Percentiles rank a stretch among this genome's conserved stretches.
Evolutionary conservation across 2,113 vertebrate species (phyloP).

Genomic region (Solea senegalensis): DNA sequence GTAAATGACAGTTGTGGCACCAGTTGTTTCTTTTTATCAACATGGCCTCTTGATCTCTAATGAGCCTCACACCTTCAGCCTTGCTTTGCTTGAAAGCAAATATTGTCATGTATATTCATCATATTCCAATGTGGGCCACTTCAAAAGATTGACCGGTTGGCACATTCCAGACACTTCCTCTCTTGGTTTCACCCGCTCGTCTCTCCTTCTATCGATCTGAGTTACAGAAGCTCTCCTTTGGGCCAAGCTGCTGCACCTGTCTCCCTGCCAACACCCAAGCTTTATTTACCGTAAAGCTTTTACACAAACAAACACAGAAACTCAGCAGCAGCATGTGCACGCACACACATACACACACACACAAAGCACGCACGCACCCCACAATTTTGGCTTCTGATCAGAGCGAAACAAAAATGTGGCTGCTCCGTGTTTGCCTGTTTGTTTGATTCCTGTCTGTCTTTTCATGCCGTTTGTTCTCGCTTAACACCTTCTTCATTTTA

Average conservation of each 20-base stretch:
- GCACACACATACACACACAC: slow-evolving; percentile 12
- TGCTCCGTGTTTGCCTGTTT: slow-evolving; percentile 50
- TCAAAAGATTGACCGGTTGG: slow-evolving; percentile 75
- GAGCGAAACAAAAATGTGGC: slow-evolving; percentile 63
- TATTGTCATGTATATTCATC: slow-evolving; percentile 75
- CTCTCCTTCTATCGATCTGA: slow-evolving; percentile 37
- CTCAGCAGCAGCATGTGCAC: slow-evolving; percentile 45
- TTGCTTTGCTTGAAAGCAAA: slow-evolving; percentile 61
- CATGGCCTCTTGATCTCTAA: slow-evolving; percentile 49
- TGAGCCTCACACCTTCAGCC: slow-evolving; percentile 58
- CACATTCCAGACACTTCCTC: slow-evolving; percentile 52
- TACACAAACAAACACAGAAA: slow-evolving; percentile 64
- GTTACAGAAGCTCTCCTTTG: slow-evolving; percentile 64
- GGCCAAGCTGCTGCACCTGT: slow-evolving; percentile 63
- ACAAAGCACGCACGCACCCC: slow-evolving; percentile 18
- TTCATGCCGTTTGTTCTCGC: slow-evolving; percentile 48
- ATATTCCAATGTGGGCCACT: slow-evolving; percentile 73
- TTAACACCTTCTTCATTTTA: slow-evolving; percentile 30
- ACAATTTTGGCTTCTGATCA: slow-evolving; percentile 67
- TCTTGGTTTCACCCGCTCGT: slow-evolving; percentile 18
- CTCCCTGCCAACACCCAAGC: slow-evolving; percentile 60
- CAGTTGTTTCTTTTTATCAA: slow-evolving; percentile 50
- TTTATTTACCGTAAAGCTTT: slow-evolving; percentile 74
- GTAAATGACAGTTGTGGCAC: slow-evolving; percentile 27
- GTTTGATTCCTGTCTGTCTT: slow-evolving; percentile 55